Evolutionary conservation across 2,113 vertebrate species (phyloP), one percentile per base, ranked within the genome.

Genomic region (Pedetes capensis): DNA sequence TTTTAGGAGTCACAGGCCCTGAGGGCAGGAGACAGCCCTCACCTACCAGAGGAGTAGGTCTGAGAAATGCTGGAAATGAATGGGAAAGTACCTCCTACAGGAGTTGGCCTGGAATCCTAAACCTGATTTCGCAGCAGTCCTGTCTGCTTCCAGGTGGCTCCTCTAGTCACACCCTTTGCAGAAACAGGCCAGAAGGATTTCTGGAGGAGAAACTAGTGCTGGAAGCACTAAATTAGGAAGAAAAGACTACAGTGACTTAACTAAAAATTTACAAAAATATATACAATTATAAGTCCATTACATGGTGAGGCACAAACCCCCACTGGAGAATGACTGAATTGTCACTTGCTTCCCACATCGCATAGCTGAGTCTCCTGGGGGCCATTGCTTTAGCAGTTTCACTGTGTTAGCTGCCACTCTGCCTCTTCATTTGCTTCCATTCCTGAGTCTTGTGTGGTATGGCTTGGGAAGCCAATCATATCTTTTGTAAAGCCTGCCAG

Each of bases 201-300:
- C 80, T 63, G 81, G 74, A 87, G 68, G 55, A 97, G 72, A 96
- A 96, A 91, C 4, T 5, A 93, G 68, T 0, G 86, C 39, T 79
- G 93, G 72, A 97, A 94, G 89, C 81, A 97, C 85, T 95, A 96
- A 97, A 96, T 94, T 96, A 96, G 82, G 92, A 97, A 98, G 91
- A 96, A 96, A 96, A 97, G 74, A 98, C 97, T 96, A 87, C 94
- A 97, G 95, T 95, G 94, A 89, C 89, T 98, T 97, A 97, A 98
- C 97, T 97, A 96, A 98, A 98, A 98, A 97, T 97, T 96, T 97
- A 95, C 96, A 80, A 97, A 96, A 98, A 97, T 97, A 95, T 95
- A 61, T 93, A 90, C 91, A 97, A 97, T 98, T 98, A 93, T 97
- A 97, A 94, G 93, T 97, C 92, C 97, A 98, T 97, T 98, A 97